Evolutionary conservation across 2,888 invertebrate genomes (phyloP).

Genomic region (Odontocerum albicorne): DNA sequence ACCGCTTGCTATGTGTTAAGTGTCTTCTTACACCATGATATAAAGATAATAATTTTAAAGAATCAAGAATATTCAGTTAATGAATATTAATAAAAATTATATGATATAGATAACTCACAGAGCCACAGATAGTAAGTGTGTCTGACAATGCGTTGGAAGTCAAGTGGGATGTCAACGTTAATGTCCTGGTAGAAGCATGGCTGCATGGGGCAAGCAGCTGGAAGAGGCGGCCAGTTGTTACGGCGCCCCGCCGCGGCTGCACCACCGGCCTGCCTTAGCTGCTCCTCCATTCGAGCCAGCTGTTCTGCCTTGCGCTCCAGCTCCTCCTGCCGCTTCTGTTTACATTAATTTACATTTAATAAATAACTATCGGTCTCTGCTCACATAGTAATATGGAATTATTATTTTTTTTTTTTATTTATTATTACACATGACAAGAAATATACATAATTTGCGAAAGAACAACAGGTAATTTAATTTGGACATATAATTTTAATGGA

Average conservation of each 20-base stretch:
- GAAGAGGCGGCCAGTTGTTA: slow-evolving; percentile 99
- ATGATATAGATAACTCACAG: slow-evolving; percentile 74
- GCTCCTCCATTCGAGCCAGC: slow-evolving; percentile 84
- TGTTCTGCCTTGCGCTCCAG: slow-evolving; percentile 90
- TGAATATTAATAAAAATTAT: too few relatives aligned
- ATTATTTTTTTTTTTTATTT: background rate
- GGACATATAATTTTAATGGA: too few relatives aligned
- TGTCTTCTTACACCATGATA: too few relatives aligned
- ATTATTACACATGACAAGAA: background rate
- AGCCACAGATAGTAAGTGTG: slow-evolving; percentile 96
- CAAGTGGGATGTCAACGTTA: slow-evolving; percentile 95
- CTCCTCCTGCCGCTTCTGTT: slow-evolving; percentile 83
- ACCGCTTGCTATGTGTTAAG: too few relatives aligned
- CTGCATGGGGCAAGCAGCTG: slow-evolving; percentile 88
- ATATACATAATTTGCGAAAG: background rate
- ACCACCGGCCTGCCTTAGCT: slow-evolving; percentile 63
- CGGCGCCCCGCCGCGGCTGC: slow-evolving; percentile 64
- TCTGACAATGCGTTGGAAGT: slow-evolving; percentile 95
- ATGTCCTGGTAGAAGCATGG: slow-evolving; percentile 99
- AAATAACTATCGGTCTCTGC: too few relatives aligned
- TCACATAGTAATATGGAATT: too few relatives aligned
- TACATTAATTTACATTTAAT: slow-evolving; percentile 14
- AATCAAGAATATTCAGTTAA: too few relatives aligned
- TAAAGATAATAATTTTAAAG: too few relatives aligned
- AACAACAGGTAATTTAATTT: too few relatives aligned